Base-by-base conservation (phyloP, 2,113 vertebrate genomes). In the Camelus bactrianus region DNA sequence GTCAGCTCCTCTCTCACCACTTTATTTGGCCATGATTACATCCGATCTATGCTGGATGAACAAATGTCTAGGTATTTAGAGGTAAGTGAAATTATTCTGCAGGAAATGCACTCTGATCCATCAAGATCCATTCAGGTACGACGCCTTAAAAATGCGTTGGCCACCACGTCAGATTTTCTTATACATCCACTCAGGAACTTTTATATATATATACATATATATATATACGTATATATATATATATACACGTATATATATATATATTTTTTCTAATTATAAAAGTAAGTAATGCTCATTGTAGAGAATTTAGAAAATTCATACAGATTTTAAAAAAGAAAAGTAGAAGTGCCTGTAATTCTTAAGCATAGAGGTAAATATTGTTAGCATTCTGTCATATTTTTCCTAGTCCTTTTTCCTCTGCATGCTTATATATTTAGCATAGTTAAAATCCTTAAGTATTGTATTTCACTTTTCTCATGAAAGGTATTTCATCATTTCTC, bases 231-330 rank as follows among this genome's bases (percentile, higher is more conserved):
- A n/a, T n/a, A n/a, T 75, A 26, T 28, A 20, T 73, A 79, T 94
- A 42, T 42, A 42, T 42, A 35, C 35, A 35, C n/a, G n/a, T n/a
- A n/a, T n/a, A n/a, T 2, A 42, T 42, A 42, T 86, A 0, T 75
- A 93, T 69, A 85, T 22, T 93, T 87, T 83, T 86, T 69, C 5
- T 89, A 35, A 64, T 70, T 85, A 65, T 65, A 62, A 65, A 96
- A 90, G 6, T 42, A 91, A 58, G 50, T 73, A 24, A 38, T 46
- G 3, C 3, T 95, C 54, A 79, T 46, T 86, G 30, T 48, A 85
- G 67, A 94, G 91, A 93, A 91, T 64, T 77, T 72, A 30, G 24
- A 94, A 88, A 89, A 75, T 79, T 17, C 8, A 70, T 26, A 35
- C 11, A 64, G 0, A 14, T 69, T 91, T 65, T n/a, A 35, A 56